phyloP scores from a whole-genome alignment of 2,113 vertebrate species.

The Nibea coibor region DNA sequence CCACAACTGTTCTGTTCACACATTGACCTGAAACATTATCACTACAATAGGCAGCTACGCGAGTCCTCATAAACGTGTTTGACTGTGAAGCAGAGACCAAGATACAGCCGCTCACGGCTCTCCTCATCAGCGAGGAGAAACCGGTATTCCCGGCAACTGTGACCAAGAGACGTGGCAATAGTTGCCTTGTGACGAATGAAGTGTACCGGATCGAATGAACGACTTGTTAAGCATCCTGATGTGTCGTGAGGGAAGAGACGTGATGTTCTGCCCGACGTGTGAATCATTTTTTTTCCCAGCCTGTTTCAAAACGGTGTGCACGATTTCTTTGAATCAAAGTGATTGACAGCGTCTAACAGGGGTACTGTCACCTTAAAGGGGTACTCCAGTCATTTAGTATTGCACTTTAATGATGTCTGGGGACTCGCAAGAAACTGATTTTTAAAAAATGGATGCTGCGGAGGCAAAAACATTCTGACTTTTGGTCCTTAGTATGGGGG shows the following conservation, averaged over 20 bases:
- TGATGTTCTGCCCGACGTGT: slow-evolving; percentile 12
- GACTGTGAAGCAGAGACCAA: slow-evolving; percentile 22
- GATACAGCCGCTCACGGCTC: neutral
- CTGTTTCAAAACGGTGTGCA: slow-evolving; percentile 19
- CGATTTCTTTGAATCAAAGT: slow-evolving; percentile 10
- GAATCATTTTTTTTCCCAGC: slow-evolving; percentile 24
- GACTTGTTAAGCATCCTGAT: neutral
- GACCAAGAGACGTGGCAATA: neutral
- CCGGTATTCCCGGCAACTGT: neutral
- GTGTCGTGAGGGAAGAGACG: neutral
- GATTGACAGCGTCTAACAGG: slow-evolving; percentile 1
- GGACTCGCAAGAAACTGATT: slow-evolving; percentile 3
- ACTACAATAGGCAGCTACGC: slow-evolving; percentile 41
- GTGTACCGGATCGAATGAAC: slow-evolving; percentile 17
- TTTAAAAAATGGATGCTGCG: neutral
- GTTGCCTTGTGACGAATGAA: neutral
- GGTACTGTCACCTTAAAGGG: slow-evolving; percentile 1
- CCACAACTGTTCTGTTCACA: slow-evolving; percentile 29
- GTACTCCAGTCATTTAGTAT: slow-evolving; percentile 36
- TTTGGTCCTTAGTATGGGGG: slow-evolving; percentile 45
- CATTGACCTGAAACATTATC: slow-evolving; percentile 14
- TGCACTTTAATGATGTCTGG: slow-evolving; percentile 41
- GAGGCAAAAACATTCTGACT: slow-evolving; percentile 13
- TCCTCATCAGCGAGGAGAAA: neutral
- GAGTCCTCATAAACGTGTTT: slow-evolving; percentile 16